Conservation (phyloP, 2,113 vertebrate genomes). For the Aix galericulata region DNA sequence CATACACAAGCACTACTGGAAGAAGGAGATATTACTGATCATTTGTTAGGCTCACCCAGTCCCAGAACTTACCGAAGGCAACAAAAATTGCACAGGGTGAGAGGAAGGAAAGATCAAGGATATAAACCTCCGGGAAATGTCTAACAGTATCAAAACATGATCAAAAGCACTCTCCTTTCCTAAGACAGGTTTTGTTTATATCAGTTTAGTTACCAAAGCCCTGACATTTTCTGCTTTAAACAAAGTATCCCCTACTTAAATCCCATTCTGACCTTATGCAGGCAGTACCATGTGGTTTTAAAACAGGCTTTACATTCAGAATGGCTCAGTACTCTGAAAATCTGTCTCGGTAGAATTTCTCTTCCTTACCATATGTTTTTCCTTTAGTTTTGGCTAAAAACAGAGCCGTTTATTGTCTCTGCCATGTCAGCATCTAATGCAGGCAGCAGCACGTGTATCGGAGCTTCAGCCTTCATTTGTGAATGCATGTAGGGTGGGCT, state of each 20-base stretch:
- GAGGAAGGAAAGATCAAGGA: not conserved
- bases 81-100: not conserved
- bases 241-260: not conserved
- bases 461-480: not conserved
- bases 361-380: not conserved
- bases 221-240: not conserved
- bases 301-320: not conserved
- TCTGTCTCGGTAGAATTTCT: not conserved
- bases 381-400: not conserved
- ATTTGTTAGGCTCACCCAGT: not conserved
- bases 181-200: not conserved
- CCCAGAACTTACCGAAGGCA: not conserved
- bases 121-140: not conserved
- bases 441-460: not conserved
- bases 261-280: not conserved
- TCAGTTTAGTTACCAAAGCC: not conserved
- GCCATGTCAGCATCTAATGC: not conserved
- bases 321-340: not conserved
- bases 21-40: not conserved
- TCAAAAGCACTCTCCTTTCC: not conserved
- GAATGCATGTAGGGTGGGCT: not conserved
- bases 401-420: not conserved
- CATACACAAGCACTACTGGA: not conserved
- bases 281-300: not conserved
- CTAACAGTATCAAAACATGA: not conserved